Evolutionary conservation across 2,113 vertebrate species (phyloP), one percentile per base, ranked within the genome.

Genomic region (Corydoras maculifer): DNA sequence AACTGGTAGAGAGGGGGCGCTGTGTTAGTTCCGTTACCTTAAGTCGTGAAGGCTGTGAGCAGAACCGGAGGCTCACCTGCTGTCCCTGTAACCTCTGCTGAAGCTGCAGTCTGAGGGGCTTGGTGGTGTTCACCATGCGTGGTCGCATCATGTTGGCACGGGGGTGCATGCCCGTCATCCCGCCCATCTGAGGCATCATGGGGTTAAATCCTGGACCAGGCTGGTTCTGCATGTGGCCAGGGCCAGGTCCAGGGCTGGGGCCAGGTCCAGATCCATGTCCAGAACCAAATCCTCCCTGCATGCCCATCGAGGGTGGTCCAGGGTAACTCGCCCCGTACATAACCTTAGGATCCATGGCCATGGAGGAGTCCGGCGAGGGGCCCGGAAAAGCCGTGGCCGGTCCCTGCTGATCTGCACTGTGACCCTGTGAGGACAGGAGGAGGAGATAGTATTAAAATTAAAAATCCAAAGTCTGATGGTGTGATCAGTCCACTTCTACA

Each of bases 21-120:
- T 12, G 12, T 10, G 30, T 71, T 62, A 74, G 15, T 12, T 31
- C 31, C 13, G 15, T 3, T 51, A 57, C 31, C 58, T 11, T 5
- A 5, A 49, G 15, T 11, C 64, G 18, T 25, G 18, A 25, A 2
- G 18, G 18, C 18, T 25, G 18, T 25, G 18, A 25, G 18, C 18
- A 25, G 18, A 25, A 25, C 18, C 18, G 18, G 18, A 25, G 18
- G 18, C 18, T 88, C 84, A 98, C 97, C 95, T 99, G 97, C 79
- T 94, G 96, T 65, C 94, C 94, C 82, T 99, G 97, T 11, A 99
- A 89, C 80, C 97, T 90, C 85, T 98, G 95, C 86, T 98, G 94
- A 32, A 99, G 92, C 78, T 99, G 97, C 83, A 96, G 89, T 69
- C 94, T 82, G 14, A 98, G 90, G 14, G 96, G 97, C 79, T 98